A percentile compares a stretch with the other conserved stretches of the same genome.
Conservation (phyloP, 2,888 invertebrate species). For the Galeopsomyia nigrocyanea region DNA sequence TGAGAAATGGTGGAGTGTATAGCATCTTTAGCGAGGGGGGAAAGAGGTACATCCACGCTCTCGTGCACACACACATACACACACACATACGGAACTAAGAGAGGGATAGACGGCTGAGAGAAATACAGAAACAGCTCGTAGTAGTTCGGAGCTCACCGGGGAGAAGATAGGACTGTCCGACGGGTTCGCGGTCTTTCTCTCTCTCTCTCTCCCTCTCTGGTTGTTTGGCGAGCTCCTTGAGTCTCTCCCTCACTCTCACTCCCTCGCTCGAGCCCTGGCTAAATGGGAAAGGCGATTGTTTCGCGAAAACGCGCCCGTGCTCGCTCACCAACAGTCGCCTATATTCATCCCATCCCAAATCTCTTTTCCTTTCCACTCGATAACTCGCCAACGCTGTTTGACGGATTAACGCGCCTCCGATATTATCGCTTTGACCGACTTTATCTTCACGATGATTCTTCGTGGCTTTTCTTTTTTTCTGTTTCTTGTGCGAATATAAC, state of each 20-base stretch:
- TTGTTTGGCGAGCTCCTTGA: conserved; percentile 39
- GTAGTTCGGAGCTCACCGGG: neutral
- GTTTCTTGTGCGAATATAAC: too few species aligned
- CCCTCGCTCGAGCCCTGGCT: conserved; percentile 14
- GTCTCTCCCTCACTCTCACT: neutral
- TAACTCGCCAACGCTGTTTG: neutral
- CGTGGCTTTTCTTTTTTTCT: too few species aligned
- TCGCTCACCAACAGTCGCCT: conserved; percentile 1
- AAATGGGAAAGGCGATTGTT: conserved; percentile 44
- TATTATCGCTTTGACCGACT: too few species aligned
- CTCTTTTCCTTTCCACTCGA: conserved; percentile 33
- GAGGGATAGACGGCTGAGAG: conserved; percentile 10
- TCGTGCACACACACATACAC: too few species aligned
- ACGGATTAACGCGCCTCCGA: neutral
- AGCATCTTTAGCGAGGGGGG: conserved; percentile 19
- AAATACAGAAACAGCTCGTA: neutral
- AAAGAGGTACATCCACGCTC: neutral
- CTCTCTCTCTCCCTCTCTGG: conserved; percentile 10
- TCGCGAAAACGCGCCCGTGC: conserved; percentile 13
- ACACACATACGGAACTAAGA: neutral
- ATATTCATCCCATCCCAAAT: neutral
- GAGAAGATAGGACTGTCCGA: conserved; percentile 44
- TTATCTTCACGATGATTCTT: too few species aligned
- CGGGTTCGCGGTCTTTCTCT: conserved; percentile 21
- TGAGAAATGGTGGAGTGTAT: conserved; percentile 28